These are phyloP conservation scores for Zaprionus lineosus DNA, from an alignment of 2,888 invertebrate species.

Conservation along the genomic window DNA sequence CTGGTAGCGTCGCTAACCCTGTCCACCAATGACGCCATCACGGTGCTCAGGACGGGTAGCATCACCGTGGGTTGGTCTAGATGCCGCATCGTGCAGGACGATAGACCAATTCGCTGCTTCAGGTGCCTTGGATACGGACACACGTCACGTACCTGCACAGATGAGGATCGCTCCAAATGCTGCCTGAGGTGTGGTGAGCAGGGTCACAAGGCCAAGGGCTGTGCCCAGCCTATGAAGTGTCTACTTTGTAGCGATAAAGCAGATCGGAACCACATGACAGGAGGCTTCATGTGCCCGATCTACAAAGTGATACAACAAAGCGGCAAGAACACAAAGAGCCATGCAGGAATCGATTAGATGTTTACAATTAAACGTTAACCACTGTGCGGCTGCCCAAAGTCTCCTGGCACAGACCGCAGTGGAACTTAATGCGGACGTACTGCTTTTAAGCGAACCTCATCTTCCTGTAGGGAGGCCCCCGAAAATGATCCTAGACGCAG, in stretches of 20 bases:
- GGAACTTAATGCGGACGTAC: not conserved
- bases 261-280: not conserved
- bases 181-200: not conserved
- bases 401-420: no score
- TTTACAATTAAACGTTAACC: not conserved
- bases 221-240: not conserved
- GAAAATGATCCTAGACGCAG: no score
- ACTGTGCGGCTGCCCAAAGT: not conserved
- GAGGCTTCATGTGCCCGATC: not conserved
- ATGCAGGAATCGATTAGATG: not conserved
- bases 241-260: not conserved
- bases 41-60: not conserved
- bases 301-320: not conserved
- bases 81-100: not conserved
- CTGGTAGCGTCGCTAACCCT: not conserved
- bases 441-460: not conserved
- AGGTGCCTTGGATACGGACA: not conserved
- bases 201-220: not conserved
- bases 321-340: not conserved
- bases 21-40: not conserved
- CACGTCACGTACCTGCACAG: not conserved
- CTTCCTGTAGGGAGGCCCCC: not conserved
- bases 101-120: not conserved
- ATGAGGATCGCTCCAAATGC: not conserved
- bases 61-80: not conserved